These are phyloP conservation scores for Drosophila birchii DNA, from an alignment of 2,888 invertebrate species.

Conservation along the genomic window DNA sequence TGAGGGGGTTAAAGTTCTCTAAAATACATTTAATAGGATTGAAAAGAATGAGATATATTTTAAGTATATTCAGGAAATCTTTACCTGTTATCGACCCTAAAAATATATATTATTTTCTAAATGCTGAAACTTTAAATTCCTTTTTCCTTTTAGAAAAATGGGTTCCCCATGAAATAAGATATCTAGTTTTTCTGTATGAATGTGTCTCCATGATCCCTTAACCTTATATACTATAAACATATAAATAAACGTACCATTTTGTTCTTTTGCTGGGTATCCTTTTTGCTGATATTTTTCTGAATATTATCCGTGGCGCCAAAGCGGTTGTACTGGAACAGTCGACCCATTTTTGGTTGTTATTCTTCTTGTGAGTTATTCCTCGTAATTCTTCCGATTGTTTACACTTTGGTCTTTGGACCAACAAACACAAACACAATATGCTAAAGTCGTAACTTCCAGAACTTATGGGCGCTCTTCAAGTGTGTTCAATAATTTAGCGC, in stretches of 20 bases:
- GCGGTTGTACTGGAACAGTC: constrained; percentile 82
- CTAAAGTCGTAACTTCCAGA: constrained; percentile 35
- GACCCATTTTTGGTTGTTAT: constrained; percentile 72
- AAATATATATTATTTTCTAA: neutral
- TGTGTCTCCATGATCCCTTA: neutral
- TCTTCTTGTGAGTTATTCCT: neutral
- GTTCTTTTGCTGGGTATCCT: constrained; percentile 67
- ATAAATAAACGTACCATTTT: constrained; percentile 65
- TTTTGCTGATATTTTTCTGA: constrained; percentile 61
- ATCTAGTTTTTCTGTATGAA: too few species aligned
- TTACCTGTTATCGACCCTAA: neutral
- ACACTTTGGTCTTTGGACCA: constrained; percentile 45
- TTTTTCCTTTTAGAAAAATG: too few species aligned
- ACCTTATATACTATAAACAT: neutral
- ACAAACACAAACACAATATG: constrained; percentile 49
- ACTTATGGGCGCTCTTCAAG: constrained; percentile 22
- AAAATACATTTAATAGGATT: neutral
- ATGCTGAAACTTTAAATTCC: too few species aligned
- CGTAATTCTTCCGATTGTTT: constrained; percentile 45
- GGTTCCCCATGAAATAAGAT: too few species aligned
- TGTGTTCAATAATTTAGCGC: constrained; percentile 39
- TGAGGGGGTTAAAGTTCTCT: neutral
- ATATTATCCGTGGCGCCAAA: constrained; percentile 71
- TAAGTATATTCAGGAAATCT: neutral
- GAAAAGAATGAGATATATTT: neutral